Base-by-base conservation (phyloP, 2,113 vertebrate species). In the Seriola aureovittata region DNA sequence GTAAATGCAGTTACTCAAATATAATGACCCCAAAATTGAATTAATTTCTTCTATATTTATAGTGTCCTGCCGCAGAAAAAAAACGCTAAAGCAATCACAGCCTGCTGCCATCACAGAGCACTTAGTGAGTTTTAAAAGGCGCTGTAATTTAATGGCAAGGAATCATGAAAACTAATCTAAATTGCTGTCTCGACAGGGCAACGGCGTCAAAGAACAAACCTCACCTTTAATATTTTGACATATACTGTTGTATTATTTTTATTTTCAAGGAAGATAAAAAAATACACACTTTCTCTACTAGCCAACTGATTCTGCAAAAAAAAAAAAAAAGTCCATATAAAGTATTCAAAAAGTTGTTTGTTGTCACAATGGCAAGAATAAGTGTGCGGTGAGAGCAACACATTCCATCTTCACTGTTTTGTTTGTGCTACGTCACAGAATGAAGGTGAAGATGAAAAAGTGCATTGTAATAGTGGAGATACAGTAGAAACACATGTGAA, bases 1-100 rank as follows among this genome's bases (percentile, higher is more conserved):
- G 64, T 52, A 84, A 90, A 84, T 70, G 65, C 58, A 75, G n/a
- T 54, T 83, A 76, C 82, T 90, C 58, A 75, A 59, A 81, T 69
- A 42, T 81, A 79, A 84, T 76, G 42, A 68, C 17, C 25, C 29
- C 36, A n/a, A 55, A 29, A 42, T 69, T 5, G 40, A 83, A 81
- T 82, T 57, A n/a, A 71, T 85, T 75, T 75, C 8, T 63, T 65
- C 48, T 67, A 62, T 67, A 65, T 86, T 81, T 60, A 71, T 17
- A 68, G 71, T 73, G 42, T 55, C 72, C 29, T 60, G 64, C 65
- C 67, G 55, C 12, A 69, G 44, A 12, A 42, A 48, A 29, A 29
- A 8, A 29, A 42, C 11, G 10, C 12, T 46, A 25, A 57, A 64
- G 63, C 59, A 86, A 60, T 81, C 69, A 54, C 59, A 59, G 55